Evolutionary conservation across 2,113 vertebrate species (phyloP).

Genomic region (Paraplagusia blochii): DNA sequence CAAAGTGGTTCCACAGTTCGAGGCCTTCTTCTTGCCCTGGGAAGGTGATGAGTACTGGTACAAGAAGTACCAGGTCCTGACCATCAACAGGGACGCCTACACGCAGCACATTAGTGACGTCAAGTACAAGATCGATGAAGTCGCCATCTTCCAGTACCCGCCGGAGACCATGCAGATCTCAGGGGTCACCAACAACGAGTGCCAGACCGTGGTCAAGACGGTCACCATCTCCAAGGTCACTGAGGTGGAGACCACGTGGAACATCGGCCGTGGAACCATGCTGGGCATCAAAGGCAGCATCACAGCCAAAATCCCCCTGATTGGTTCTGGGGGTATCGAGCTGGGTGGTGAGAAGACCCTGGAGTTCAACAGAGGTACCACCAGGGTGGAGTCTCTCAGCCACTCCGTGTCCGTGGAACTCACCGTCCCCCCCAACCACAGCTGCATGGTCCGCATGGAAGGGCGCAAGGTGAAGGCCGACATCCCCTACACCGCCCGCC

Average conservation of each 20-base stretch:
- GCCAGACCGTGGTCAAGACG: slow-evolving; percentile 61
- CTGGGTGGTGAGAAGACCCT: slow-evolving; percentile 68
- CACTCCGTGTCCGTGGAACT: slow-evolving; percentile 71
- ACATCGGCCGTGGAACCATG: slow-evolving; percentile 72
- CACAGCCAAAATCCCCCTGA: slow-evolving; percentile 70
- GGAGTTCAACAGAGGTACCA: slow-evolving; percentile 69
- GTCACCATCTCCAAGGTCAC: slow-evolving; percentile 70
- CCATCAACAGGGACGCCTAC: slow-evolving; percentile 71
- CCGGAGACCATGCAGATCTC: slow-evolving; percentile 73
- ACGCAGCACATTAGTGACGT: slow-evolving; percentile 72
- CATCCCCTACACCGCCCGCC: slow-evolving; percentile 71
- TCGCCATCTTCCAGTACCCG: slow-evolving; percentile 69
- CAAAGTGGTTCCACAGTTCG: slow-evolving; percentile 70
- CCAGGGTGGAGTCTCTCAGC: slow-evolving; percentile 60
- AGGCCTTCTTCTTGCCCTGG: slow-evolving; percentile 77
- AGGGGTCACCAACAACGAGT: slow-evolving; percentile 72
- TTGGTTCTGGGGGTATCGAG: slow-evolving; percentile 62
- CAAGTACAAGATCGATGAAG: slow-evolving; percentile 66
- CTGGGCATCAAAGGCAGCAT: slow-evolving; percentile 65
- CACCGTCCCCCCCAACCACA: slow-evolving; percentile 67
- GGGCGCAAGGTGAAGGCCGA: slow-evolving; percentile 71
- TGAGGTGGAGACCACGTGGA: slow-evolving; percentile 72
- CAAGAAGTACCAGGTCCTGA: slow-evolving; percentile 72
- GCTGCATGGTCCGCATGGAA: slow-evolving; percentile 71
- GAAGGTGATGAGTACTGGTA: slow-evolving; percentile 78